Base-by-base conservation (phyloP, 2,797 vertebrate species). In the Myripristis jacobus region DNA sequence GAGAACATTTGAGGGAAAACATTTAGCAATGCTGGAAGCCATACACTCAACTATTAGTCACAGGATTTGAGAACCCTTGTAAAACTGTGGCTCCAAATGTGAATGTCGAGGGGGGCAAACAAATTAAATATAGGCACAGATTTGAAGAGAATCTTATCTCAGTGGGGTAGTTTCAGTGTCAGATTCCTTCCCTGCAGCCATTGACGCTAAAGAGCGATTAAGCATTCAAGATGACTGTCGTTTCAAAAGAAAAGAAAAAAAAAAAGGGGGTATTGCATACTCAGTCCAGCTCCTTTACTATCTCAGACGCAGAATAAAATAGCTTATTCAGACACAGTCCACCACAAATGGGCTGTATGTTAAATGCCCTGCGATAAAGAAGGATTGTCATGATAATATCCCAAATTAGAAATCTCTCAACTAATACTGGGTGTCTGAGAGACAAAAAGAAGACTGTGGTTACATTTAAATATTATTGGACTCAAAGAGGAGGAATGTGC, bases 91-190 rank as follows among this genome's bases (percentile, higher is more conserved):
- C 54, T 71, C n/a, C 47, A 61, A 78, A 77, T 77, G 47, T 31
- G 60, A n/a, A 75, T 60, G 59, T 73, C 18, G 64, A 51, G 54
- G 25, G 63, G 63, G 59, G 66, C 59, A 77, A 81, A 77, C 59
- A 74, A 79, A 82, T 84, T 83, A 83, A 86, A 88, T 83, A 79
- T 69, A 75, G 80, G 62, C 70, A 38, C 70, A 65, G 75, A 85
- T 88, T 83, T 83, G 59, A 80, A 53, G 56, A 70, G 79, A 88
- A 86, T 87, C 75, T 83, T 81, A 82, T 88, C 83, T 76, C 79
- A 76, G 81, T 75, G 76, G 83, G 70, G 67, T 84, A 80, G 82
- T 87, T 84, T 83, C 68, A 73, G 83, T 88, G 82, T 85, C 77
- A 76, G 61, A 76, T 87, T 86, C 80, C 77, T 67, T 73, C 77